phyloP scores from a whole-genome alignment of 2,797 vertebrate genomes.

The Lycodopsis pacificus region DNA sequence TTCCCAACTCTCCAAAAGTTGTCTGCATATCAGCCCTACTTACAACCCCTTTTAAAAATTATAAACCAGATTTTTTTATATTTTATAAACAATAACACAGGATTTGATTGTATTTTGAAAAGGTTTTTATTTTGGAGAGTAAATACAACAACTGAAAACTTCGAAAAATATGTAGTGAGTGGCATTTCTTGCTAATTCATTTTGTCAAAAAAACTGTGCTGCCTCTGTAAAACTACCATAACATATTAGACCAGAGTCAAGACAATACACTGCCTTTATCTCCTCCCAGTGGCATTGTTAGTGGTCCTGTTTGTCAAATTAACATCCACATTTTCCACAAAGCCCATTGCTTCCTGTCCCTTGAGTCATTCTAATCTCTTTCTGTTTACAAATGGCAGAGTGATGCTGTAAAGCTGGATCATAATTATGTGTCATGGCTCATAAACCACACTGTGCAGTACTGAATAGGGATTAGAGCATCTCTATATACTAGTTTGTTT shows the following conservation, averaged over 20 bases:
- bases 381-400: conserved; percentile 26
- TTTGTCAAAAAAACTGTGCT: conserved; percentile 10
- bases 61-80: not conserved
- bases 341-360: conserved; percentile 24
- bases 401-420: conserved; percentile 29
- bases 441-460: conserved; percentile 8
- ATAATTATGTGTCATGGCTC: conserved; percentile 29
- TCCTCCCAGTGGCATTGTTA: conserved; percentile 23
- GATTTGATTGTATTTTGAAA: not conserved
- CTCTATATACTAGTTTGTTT: not conserved
- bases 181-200: not conserved
- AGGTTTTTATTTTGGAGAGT: not conserved
- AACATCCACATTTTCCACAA: conserved; percentile 33
- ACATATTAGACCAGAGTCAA: conserved; percentile 8
- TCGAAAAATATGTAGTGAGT: not conserved
- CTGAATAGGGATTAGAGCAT: not conserved
- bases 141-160: not conserved
- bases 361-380: conserved; percentile 37
- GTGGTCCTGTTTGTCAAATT: conserved; percentile 30
- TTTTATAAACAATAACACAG: not conserved
- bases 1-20: not conserved
- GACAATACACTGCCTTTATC: conserved; percentile 17
- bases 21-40: not conserved
- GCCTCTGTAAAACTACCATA: conserved; percentile 10
- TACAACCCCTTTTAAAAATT: not conserved